Percentiles rank a stretch among this genome's conserved stretches.
These are phyloP conservation scores for Chaitophorus viminalis DNA, from an alignment of 2,888 invertebrate genomes.

Conservation along the genomic window DNA sequence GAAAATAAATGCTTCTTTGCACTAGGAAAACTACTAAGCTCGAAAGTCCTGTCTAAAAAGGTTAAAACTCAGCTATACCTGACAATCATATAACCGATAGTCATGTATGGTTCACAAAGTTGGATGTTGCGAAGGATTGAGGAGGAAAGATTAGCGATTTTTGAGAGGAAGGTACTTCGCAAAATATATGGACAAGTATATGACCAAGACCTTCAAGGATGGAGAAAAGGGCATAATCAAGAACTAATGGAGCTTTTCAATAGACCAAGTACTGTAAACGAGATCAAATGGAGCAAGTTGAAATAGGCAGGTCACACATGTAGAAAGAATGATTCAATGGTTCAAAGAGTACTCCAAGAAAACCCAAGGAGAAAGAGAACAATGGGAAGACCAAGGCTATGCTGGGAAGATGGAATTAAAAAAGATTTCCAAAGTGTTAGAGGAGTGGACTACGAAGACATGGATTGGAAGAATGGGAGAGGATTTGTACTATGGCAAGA, in stretches of 20 bases:
- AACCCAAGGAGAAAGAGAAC: neutral
- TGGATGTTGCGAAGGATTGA: slow-evolving; percentile 12
- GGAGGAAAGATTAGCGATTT: slow-evolving; percentile 9
- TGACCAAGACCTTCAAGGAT: slow-evolving; percentile 10
- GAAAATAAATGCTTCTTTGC: slow-evolving; percentile 29
- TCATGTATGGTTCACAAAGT: slow-evolving; percentile 39
- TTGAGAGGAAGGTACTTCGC: too few species aligned
- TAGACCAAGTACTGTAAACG: slow-evolving; percentile 13
- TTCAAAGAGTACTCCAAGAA: too few species aligned
- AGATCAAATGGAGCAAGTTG: slow-evolving; percentile 18
- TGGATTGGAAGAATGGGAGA: too few species aligned
- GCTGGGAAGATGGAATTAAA: slow-evolving; percentile 11
- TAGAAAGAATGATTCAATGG: neutral
- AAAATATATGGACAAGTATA: slow-evolving; percentile 47
- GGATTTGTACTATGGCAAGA: too few species aligned
- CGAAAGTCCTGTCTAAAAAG: slow-evolving; percentile 10
- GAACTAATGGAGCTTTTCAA: slow-evolving; percentile 23
- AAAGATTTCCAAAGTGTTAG: too few species aligned
- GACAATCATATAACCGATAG: slow-evolving; percentile 45
- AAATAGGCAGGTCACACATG: slow-evolving; percentile 1
- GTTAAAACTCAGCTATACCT: neutral
- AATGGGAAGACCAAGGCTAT: neutral
- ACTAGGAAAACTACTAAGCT: neutral
- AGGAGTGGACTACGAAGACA: too few species aligned
- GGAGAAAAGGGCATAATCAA: slow-evolving; percentile 16